phyloP scores from a whole-genome alignment of 2,113 vertebrate genomes.

The Lota lota region DNA sequence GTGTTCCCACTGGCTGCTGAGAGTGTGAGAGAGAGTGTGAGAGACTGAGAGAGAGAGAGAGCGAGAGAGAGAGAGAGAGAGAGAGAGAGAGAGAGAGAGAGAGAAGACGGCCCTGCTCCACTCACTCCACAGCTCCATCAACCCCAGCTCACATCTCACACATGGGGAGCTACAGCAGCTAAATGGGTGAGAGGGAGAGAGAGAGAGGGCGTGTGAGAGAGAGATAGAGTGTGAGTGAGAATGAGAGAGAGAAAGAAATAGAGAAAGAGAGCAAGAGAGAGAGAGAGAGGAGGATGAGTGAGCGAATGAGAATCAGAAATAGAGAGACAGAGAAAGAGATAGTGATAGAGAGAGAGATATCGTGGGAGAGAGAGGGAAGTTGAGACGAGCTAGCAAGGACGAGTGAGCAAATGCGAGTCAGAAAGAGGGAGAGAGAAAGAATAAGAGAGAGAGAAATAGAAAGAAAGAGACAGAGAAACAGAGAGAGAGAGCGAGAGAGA shows the following conservation, averaged over 20 bases:
- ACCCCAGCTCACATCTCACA: slow-evolving; percentile 53
- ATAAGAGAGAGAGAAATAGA: not conserved
- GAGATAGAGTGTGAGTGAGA: slow-evolving; percentile 29
- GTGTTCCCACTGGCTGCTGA: slow-evolving; percentile 64
- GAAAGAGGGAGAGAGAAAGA: slow-evolving; percentile 2
- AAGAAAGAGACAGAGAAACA: no score
- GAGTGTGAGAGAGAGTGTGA: not conserved
- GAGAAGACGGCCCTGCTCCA: slow-evolving; percentile 41
- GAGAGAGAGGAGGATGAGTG: not conserved
- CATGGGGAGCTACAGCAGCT: slow-evolving; percentile 28
- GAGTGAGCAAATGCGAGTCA: no score
- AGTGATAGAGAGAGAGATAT: no score
- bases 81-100: slow-evolving; percentile 23
- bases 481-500: no score
- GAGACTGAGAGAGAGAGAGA: not conserved
- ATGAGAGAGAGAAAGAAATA: not conserved
- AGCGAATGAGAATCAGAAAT: not conserved
- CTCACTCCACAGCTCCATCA: slow-evolving; percentile 64
- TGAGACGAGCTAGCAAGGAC: no score
- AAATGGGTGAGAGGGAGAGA: slow-evolving; percentile 46
- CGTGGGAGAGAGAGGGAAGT: no score
- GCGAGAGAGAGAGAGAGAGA: not conserved
- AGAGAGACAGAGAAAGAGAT: no score
- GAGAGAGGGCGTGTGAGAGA: slow-evolving; percentile 16
- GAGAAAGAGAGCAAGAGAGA: not conserved